Evolutionary conservation across 2,888 invertebrate genomes (phyloP).

Genomic region (Gandaritis pyraliata): DNA sequence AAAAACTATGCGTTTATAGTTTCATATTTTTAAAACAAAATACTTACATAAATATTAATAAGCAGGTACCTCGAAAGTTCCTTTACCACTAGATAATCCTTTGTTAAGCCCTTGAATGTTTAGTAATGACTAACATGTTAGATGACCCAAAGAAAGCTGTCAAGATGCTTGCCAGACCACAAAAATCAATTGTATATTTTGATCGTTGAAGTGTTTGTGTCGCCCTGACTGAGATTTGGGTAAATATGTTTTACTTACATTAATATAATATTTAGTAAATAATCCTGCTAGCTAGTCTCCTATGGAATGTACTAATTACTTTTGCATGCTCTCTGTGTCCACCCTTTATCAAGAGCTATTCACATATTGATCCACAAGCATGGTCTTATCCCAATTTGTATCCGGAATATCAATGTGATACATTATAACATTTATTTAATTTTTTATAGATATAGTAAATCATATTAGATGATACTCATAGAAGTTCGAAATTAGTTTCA

Average conservation of each 20-base stretch:
- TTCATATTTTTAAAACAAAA: slow-evolving; percentile 19
- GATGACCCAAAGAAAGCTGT: slow-evolving; percentile 76
- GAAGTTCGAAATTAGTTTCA: slow-evolving; percentile 35
- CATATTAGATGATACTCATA: slow-evolving; percentile 57
- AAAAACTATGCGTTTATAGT: not conserved
- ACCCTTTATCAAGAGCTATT: slow-evolving; percentile 62
- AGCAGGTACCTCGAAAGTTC: slow-evolving; percentile 11
- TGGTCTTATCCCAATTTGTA: slow-evolving; percentile 53
- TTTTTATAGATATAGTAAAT: slow-evolving; percentile 47
- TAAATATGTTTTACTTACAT: slow-evolving; percentile 81
- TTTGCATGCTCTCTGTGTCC: slow-evolving; percentile 76
- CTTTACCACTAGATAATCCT: slow-evolving; percentile 19
- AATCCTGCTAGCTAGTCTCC: slow-evolving; percentile 74
- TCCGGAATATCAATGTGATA: slow-evolving; percentile 38
- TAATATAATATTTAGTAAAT: slow-evolving; percentile 72
- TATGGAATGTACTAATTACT: slow-evolving; percentile 80
- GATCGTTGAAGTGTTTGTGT: slow-evolving; percentile 77
- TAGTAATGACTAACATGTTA: slow-evolving; percentile 33
- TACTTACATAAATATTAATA: slow-evolving; percentile 1
- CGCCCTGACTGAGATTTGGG: slow-evolving; percentile 80
- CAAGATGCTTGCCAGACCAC: slow-evolving; percentile 80
- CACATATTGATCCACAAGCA: slow-evolving; percentile 65
- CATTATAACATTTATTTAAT: slow-evolving; percentile 35
- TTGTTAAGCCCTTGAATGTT: slow-evolving; percentile 8
- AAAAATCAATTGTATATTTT: slow-evolving; percentile 68